These are phyloP conservation scores for Leptinotarsa peninsularis DNA, from an alignment of 2,888 invertebrate species.

Conservation along the genomic window DNA sequence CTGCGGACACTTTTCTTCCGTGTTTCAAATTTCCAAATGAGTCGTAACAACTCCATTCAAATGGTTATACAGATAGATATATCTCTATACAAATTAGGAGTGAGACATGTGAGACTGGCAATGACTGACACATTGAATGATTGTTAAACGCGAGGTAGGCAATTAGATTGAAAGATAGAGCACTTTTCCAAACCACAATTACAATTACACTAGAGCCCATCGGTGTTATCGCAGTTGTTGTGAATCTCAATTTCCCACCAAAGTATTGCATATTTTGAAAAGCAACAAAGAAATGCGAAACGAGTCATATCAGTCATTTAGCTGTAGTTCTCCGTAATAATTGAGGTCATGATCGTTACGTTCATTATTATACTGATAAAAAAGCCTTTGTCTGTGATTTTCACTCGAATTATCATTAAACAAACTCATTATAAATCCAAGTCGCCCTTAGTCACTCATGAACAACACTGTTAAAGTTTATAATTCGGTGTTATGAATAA, in stretches of 20 bases:
- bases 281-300: not conserved
- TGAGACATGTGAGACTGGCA: not conserved
- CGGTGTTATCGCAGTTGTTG: not conserved
- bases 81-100: not conserved
- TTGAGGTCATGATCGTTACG: not conserved
- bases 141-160: not conserved
- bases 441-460: not conserved
- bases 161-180: not conserved
- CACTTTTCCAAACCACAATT: not conserved
- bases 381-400: not conserved
- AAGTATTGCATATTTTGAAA: not conserved
- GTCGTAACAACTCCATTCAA: no score
- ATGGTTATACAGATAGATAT: no score
- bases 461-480: no score
- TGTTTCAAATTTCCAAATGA: no score
- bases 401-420: not conserved
- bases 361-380: slow-evolving; percentile 1
- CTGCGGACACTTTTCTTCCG: no score
- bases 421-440: not conserved
- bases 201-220: not conserved
- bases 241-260: not conserved
- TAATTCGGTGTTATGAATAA: no score
- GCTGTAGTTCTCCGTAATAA: not conserved
- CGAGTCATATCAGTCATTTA: not conserved
- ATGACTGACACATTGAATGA: not conserved